Evolutionary conservation across 2,888 invertebrate genomes (phyloP).

Genomic region (Brachyptera putata): DNA sequence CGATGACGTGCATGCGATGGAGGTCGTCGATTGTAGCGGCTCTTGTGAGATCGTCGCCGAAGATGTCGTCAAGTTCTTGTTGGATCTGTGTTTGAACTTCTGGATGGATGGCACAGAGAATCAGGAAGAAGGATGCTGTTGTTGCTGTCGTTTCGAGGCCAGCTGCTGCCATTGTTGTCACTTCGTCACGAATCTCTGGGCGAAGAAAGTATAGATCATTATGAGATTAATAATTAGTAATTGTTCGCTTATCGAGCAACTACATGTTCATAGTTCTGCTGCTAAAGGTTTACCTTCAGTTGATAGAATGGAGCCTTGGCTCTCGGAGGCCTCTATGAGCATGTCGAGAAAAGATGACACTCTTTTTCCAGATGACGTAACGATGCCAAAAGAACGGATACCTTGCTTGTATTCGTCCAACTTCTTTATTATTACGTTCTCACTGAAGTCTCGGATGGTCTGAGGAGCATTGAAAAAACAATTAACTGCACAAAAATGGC

Average conservation of each 20-base stretch:
- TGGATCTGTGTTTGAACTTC: slow-evolving; percentile 25
- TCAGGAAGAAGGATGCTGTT: slow-evolving; percentile 22
- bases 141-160: slow-evolving; percentile 34
- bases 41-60: slow-evolving; percentile 26
- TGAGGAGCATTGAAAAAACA: too few species aligned
- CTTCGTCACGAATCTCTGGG: slow-evolving; percentile 32
- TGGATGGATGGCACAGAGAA: slow-evolving; percentile 32
- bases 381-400: not conserved
- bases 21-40: slow-evolving; percentile 30
- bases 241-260: too few species aligned
- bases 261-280: too few species aligned
- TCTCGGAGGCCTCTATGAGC: not conserved
- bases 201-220: too few species aligned
- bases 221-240: too few species aligned
- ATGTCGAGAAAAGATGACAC: not conserved
- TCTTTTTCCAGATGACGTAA: not conserved
- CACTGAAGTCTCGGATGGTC: not conserved
- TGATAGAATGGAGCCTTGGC: not conserved
- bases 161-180: slow-evolving; percentile 32
- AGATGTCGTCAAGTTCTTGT: slow-evolving; percentile 12
- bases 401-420: not conserved
- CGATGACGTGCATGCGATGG: slow-evolving; percentile 31
- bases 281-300: too few species aligned
- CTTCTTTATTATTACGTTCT: not conserved
- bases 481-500: too few species aligned